phyloP scores from a whole-genome alignment of 2,113 vertebrate genomes.

The Oplegnathus fasciatus region DNA sequence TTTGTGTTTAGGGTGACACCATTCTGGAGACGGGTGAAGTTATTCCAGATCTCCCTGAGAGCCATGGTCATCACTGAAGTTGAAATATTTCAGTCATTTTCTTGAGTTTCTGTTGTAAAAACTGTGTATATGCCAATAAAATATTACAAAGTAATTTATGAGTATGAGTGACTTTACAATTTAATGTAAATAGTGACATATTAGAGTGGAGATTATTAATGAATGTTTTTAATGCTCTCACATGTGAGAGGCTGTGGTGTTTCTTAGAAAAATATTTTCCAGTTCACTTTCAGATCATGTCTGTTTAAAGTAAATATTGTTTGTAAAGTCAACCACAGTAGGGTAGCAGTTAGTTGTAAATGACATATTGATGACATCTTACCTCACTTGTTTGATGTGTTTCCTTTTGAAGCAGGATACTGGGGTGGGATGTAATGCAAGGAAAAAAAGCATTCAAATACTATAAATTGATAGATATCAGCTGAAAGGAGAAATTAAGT shows the following conservation, averaged over 20 bases:
- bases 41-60: conserved; percentile 86
- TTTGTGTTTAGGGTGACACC: conserved; percentile 87
- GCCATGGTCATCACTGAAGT: conserved; percentile 87
- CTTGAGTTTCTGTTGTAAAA: conserved; percentile 72
- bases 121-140: conserved; percentile 79
- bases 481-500: not conserved
- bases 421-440: not conserved
- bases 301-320: not conserved
- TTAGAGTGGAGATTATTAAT: not conserved
- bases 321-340: not conserved
- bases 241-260: not conserved
- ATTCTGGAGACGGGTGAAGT: conserved; percentile 91
- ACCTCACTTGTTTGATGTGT: not conserved
- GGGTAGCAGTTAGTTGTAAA: not conserved
- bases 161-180: not conserved
- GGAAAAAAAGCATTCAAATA: not conserved
- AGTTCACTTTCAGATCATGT: not conserved
- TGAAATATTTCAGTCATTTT: conserved; percentile 45
- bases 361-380: not conserved
- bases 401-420: not conserved
- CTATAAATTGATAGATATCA: not conserved
- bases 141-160: conserved; percentile 44
- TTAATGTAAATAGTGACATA: not conserved
- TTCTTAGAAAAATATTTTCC: not conserved
- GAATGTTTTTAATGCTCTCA: not conserved